phyloP scores from a whole-genome alignment of 2,797 vertebrate genomes.

The Dicrostonyx torquatus region DNA sequence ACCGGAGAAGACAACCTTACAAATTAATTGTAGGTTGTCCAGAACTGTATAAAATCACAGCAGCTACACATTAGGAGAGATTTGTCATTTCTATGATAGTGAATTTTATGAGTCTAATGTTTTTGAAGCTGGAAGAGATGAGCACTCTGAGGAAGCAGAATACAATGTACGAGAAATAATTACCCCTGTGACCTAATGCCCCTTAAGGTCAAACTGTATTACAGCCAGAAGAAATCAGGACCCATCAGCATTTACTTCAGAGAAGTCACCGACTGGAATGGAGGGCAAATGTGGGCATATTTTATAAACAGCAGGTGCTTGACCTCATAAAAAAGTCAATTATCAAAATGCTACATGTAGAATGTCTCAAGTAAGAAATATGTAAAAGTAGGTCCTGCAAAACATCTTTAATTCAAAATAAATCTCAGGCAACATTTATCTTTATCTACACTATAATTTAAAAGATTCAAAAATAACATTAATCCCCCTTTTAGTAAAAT shows the following conservation, averaged over 20 bases:
- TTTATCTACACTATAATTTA: slow-evolving; percentile 1
- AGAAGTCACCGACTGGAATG: slow-evolving; percentile 85
- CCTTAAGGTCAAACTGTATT: slow-evolving; percentile 80
- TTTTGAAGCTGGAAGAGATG: slow-evolving; percentile 71
- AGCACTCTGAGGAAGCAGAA: slow-evolving; percentile 29
- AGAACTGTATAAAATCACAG: slow-evolving; percentile 65
- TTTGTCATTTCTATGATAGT: slow-evolving; percentile 69
- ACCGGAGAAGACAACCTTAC: slow-evolving; percentile 64
- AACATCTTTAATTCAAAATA: slow-evolving; percentile 56
- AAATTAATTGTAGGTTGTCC: slow-evolving; percentile 54
- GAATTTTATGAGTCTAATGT: slow-evolving; percentile 68
- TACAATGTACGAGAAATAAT: slow-evolving; percentile 64
- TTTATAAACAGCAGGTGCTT: slow-evolving; percentile 79
- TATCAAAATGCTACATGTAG: slow-evolving; percentile 56
- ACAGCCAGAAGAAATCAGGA: slow-evolving; percentile 89
- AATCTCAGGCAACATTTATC: slow-evolving; percentile 52
- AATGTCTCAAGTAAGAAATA: slow-evolving; percentile 54
- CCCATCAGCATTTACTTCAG: slow-evolving; percentile 86
- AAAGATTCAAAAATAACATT: slow-evolving; percentile 24
- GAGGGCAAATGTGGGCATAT: slow-evolving; percentile 75
- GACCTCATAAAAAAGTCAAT: slow-evolving; percentile 73
- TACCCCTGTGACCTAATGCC: slow-evolving; percentile 84
- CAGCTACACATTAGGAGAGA: slow-evolving; percentile 42
- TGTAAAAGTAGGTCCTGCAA: slow-evolving; percentile 27
- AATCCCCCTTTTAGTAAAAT: slow-evolving; percentile 43